Conservation (phyloP, 1,140 invertebrate genomes). For the Prorops nasuta region DNA sequence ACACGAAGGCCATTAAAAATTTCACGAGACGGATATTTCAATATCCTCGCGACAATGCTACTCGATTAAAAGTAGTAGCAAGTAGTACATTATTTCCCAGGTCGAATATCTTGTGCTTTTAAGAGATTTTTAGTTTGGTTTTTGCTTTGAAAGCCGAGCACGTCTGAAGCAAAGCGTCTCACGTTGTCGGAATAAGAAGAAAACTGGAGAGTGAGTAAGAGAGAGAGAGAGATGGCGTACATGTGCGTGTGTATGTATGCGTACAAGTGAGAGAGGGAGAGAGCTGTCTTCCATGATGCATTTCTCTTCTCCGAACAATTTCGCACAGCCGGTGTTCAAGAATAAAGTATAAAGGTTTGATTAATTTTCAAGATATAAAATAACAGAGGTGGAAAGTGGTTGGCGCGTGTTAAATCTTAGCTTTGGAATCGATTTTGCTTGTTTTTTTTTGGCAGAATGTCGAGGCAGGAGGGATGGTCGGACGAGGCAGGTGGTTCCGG, state of each 20-base stretch:
- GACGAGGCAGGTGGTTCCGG: slow-evolving; percentile 45
- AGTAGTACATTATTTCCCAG: no score
- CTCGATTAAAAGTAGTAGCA: no score
- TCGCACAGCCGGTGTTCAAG: slow-evolving; percentile 23
- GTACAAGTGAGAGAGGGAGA: background rate
- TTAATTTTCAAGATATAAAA: slow-evolving; percentile 20
- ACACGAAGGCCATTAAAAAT: no score
- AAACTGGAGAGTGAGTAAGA: background rate
- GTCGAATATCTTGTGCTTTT: no score
- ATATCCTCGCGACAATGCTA: no score
- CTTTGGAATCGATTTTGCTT: background rate
- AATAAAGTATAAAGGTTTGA: slow-evolving; percentile 28
- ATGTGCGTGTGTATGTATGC: no score
- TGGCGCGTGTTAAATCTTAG: background rate
- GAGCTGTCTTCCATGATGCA: slow-evolving; percentile 21
- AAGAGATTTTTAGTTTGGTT: no score
- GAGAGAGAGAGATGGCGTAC: background rate
- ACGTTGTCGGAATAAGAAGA: slow-evolving; percentile 5
- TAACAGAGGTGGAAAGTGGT: slow-evolving; percentile 5
- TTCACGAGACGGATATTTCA: no score
- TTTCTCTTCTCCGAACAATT: slow-evolving; percentile 22
- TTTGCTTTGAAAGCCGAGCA: slow-evolving; percentile 10
- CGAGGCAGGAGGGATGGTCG: slow-evolving; percentile 44
- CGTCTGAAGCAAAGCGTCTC: slow-evolving; percentile 15
- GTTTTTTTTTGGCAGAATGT: slow-evolving; percentile 38